Base-by-base conservation (phyloP, 2,113 vertebrate species). In the Speoplatyrhinus poulsoni region DNA sequence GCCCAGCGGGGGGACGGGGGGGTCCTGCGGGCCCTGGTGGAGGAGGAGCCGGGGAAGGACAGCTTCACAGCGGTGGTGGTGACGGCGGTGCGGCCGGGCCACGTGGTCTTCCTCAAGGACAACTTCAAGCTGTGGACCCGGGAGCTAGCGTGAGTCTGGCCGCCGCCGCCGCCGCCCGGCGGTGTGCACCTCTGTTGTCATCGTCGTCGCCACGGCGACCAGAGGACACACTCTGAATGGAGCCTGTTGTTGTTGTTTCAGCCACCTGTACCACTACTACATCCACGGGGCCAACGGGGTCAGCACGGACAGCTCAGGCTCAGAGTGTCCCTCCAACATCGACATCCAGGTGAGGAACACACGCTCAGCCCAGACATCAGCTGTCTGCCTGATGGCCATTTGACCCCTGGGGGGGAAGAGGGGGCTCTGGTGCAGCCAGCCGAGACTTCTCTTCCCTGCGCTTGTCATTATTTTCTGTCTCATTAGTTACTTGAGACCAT, bases 201-300 rank as follows among this genome's bases (percentile, higher is more conserved):
- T 53, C 1, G 4, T 53, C 9, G 13, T 54, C 52, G 15, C 13
- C 13, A 3, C 4, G 13, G 13, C 52, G 16, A 16, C 11, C 52
- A 7, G 11, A 16, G 12, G 12, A 54, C 6, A 12, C n/a, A 6
- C 53, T n/a, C 53, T 54, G 53, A 54, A 7, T 6, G 6, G 12
- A n/a, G 46, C 49, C 49, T 36, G 12, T 13, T 13, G n/a, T 73
- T 65, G 33, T 8, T 19, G 11, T 92, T 93, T 83, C 85, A 99
- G 96, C 58, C 95, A 99, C 84, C 92, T 95, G 59, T 99, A 98
- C 88, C 97, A 99, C 88, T 99, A 98, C 77, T 99, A 99, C 79
- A 91, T 99, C 79, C 96, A 99, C 68, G 97, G 97, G 59, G 83
- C 90, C 62, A 89, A 93, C 84, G 96, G 96, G 83, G 96, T 96